These are phyloP conservation scores for Brachylomia viminalis DNA, from an alignment of 2,888 invertebrate species.

Conservation along the genomic window DNA sequence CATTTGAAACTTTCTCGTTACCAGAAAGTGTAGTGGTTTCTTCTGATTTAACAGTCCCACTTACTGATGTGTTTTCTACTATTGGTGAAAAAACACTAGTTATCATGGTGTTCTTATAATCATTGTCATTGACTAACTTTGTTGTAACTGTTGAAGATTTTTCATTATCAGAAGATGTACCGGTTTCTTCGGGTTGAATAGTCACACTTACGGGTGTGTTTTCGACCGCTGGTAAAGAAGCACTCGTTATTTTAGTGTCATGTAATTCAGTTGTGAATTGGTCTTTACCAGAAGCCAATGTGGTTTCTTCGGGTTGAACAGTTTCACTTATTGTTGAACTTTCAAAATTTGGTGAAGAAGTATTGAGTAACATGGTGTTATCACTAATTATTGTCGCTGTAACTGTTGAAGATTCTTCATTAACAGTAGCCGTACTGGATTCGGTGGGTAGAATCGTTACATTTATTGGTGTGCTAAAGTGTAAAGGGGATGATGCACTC, in stretches of 20 bases:
- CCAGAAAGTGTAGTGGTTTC: not conserved
- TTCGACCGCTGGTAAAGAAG: not conserved
- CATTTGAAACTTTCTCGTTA: not conserved
- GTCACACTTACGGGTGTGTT: not conserved
- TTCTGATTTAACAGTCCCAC: not conserved
- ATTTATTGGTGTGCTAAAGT: not conserved
- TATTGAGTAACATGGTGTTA: not conserved
- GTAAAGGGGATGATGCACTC: not conserved
- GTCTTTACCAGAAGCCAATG: not conserved
- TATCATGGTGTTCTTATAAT: slow-evolving; percentile 1
- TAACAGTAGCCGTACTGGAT: not conserved
- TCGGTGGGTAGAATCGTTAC: not conserved
- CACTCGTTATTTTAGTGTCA: not conserved
- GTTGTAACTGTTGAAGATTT: not conserved
- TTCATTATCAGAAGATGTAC: not conserved
- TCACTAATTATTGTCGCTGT: not conserved
- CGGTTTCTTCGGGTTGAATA: not conserved
- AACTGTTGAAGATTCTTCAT: not conserved
- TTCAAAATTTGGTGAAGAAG: slow-evolving; percentile 4
- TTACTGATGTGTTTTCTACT: not conserved
- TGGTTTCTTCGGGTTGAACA: not conserved
- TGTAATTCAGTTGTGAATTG: not conserved
- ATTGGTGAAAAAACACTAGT: not conserved
- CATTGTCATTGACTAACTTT: not conserved
- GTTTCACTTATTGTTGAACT: not conserved